Percentiles rank a stretch among this genome's conserved stretches.
Evolutionary conservation across 2,797 vertebrate genomes (phyloP).

Genomic region (Eptatretus atami): DNA sequence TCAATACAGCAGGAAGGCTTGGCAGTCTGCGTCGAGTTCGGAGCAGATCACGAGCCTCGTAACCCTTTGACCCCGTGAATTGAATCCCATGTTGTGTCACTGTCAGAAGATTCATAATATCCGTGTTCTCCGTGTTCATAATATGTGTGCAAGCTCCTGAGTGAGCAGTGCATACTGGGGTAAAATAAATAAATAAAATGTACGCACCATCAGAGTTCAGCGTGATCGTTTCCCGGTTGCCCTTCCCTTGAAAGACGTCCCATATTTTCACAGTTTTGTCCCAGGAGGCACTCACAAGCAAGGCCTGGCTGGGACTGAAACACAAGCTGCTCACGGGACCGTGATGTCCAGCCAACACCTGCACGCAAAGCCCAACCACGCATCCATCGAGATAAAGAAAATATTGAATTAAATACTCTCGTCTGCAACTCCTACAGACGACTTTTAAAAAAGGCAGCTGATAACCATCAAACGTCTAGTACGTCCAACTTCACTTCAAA

Average conservation of each 20-base stretch:
- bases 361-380: neutral
- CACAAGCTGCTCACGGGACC: constrained; percentile 51
- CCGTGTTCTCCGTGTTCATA: neutral
- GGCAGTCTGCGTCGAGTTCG: too few relatives aligned
- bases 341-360: constrained; percentile 65
- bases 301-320: constrained; percentile 45
- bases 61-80: too few relatives aligned
- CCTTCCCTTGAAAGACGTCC: constrained; percentile 92
- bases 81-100: too few relatives aligned
- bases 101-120: too few relatives aligned
- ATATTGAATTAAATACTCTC: too few relatives aligned
- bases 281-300: constrained; percentile 72
- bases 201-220: constrained; percentile 43
- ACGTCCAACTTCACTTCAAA: too few relatives aligned
- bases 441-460: too few relatives aligned
- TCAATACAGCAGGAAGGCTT: too few relatives aligned
- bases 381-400: neutral
- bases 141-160: neutral
- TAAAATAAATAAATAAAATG: constrained; percentile 1
- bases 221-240: constrained; percentile 42
- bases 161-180: neutral
- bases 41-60: too few relatives aligned
- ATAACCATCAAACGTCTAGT: too few relatives aligned
- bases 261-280: constrained; percentile 57
- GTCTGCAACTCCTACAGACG: too few relatives aligned